Evolutionary conservation across 2,888 invertebrate genomes (phyloP).

Genomic region (Zaprionus lineosus): DNA sequence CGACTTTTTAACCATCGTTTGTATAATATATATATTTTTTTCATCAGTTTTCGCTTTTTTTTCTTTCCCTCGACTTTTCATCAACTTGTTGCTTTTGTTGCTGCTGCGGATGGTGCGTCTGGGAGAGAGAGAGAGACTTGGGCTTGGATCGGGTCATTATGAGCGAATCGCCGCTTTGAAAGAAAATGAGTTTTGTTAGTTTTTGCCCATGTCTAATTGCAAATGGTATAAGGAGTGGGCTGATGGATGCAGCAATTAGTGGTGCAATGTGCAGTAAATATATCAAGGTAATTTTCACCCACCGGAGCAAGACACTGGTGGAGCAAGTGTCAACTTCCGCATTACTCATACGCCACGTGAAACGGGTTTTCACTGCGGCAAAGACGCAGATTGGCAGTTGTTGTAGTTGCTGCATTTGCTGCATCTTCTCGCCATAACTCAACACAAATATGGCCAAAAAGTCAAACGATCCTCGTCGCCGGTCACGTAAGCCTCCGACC

Average conservation of each 20-base stretch:
- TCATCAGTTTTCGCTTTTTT: constrained; percentile 10
- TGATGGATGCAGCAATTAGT: constrained; percentile 63
- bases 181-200: constrained; percentile 40
- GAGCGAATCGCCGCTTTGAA: constrained; percentile 17
- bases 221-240: background rate
- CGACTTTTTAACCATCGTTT: constrained; percentile 13
- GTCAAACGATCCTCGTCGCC: constrained; percentile 68
- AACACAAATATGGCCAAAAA: constrained; percentile 74
- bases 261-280: constrained; percentile 58
- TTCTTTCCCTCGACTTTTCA: constrained; percentile 10
- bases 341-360: constrained; percentile 67
- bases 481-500: constrained; percentile 69
- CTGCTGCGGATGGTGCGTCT: too few relatives aligned
- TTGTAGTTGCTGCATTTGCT: constrained; percentile 27
- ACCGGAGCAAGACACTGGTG: constrained; percentile 39
- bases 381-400: constrained; percentile 2
- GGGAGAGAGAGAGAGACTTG: too few relatives aligned
- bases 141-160: constrained; percentile 42
- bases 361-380: constrained; percentile 62
- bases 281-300: constrained; percentile 68
- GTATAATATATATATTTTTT: too few relatives aligned
- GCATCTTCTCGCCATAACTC: constrained; percentile 74
- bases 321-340: constrained; percentile 76
- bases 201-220: constrained; percentile 38
- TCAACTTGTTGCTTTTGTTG: constrained; percentile 10